Evolutionary conservation across 2,113 vertebrate species (phyloP).

Genomic region (Nesoenas mayeri): DNA sequence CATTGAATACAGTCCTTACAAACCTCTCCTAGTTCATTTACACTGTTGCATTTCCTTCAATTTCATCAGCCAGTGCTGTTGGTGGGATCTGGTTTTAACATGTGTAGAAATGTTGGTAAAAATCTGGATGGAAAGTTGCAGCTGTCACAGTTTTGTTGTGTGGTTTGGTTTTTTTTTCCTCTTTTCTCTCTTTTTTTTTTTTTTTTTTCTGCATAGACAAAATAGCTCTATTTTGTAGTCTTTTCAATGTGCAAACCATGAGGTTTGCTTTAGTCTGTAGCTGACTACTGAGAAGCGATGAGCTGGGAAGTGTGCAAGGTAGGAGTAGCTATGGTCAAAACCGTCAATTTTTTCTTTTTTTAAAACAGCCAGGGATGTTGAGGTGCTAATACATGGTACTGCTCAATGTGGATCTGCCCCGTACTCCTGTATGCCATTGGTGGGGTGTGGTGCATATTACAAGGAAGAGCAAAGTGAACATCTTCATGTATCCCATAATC

Average conservation of each 20-base stretch:
- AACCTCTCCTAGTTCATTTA: background rate
- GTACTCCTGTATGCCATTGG: background rate
- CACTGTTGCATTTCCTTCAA: background rate
- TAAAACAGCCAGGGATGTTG: background rate
- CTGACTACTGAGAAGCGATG: background rate
- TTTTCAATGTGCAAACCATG: background rate
- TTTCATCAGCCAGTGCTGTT: background rate
- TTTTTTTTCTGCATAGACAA: background rate
- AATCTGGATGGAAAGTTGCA: background rate
- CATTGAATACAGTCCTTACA: fast-evolving
- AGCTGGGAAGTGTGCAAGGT: background rate
- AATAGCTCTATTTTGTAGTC: background rate
- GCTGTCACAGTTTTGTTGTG: background rate
- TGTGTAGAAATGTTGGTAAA: background rate
- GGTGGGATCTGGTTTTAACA: background rate
- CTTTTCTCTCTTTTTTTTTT: too few relatives aligned
- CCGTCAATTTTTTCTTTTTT: background rate
- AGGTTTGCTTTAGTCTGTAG: background rate
- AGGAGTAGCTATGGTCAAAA: background rate
- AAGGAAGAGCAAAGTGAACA: background rate
- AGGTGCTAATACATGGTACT: background rate
- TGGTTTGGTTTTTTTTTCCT: too few relatives aligned
- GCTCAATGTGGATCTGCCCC: background rate
- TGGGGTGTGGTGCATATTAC: background rate
- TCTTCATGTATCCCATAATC: background rate